Evolutionary conservation across 2,113 vertebrate species (phyloP).

Genomic region (Notothenia rossii): DNA sequence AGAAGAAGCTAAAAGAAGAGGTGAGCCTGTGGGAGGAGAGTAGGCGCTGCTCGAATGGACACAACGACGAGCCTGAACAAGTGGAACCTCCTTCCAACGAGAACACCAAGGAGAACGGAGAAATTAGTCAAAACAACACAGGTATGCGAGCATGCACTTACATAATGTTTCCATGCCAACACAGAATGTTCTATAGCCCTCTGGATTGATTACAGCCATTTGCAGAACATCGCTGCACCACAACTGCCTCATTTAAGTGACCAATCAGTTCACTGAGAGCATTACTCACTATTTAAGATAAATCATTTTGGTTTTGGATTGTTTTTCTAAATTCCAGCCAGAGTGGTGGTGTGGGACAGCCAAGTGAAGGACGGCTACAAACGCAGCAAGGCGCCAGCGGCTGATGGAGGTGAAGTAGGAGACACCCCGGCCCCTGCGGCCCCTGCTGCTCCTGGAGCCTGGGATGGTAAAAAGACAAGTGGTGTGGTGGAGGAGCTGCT

Average conservation of each 20-base stretch:
- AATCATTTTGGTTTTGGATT: neutral
- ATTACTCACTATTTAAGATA: conserved; percentile 5
- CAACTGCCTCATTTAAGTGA: neutral
- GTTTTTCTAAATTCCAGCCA: conserved; percentile 25
- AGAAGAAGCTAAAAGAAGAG: conserved; percentile 74
- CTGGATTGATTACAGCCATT: neutral
- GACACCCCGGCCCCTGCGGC: neutral
- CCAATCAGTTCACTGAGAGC: neutral
- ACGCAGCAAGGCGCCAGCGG: conserved; percentile 31
- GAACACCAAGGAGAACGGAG: conserved; percentile 19
- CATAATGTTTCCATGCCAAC: conserved; percentile 7
- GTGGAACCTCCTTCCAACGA: conserved; percentile 41
- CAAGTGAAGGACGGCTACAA: conserved; percentile 70
- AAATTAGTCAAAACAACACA: conserved; percentile 20
- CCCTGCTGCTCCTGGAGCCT: conserved; percentile 28
- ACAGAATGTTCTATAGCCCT: neutral
- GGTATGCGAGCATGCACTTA: conserved; percentile 38
- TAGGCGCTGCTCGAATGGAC: conserved; percentile 7
- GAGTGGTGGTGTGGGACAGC: conserved; percentile 64
- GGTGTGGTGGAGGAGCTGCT: conserved; percentile 89
- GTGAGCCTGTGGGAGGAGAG: conserved; percentile 48
- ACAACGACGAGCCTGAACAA: conserved; percentile 20
- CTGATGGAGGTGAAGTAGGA: neutral
- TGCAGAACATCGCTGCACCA: neutral
- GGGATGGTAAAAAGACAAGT: conserved; percentile 65